Conservation (phyloP, 2,888 invertebrate genomes). For the Dynastes maya region DNA sequence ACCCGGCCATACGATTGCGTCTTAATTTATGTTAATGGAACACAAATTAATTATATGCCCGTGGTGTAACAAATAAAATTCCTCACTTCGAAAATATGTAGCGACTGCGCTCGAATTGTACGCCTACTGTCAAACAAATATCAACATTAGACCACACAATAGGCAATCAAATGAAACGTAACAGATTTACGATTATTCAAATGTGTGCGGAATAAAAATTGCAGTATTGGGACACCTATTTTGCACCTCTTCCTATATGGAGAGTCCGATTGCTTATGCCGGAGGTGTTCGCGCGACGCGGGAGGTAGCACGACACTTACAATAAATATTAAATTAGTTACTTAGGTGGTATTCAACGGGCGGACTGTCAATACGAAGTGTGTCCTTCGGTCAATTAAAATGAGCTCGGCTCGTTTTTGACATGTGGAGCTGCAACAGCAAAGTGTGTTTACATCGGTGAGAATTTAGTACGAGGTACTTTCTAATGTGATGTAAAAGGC, state of each 20-base stretch:
- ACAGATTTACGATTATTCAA: conserved; percentile 65
- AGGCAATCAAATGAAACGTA: conserved; percentile 60
- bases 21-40: conserved; percentile 49
- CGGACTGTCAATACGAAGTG: conserved; percentile 40
- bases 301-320: conserved; percentile 61
- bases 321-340: conserved; percentile 59
- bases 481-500: conserved; percentile 7
- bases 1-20: conserved; percentile 11
- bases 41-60: conserved; percentile 49
- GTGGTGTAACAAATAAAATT: conserved; percentile 47
- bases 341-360: conserved; percentile 55
- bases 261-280: conserved; percentile 59
- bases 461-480: conserved; percentile 25
- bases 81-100: conserved; percentile 49
- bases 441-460: conserved; percentile 10
- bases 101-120: conserved; percentile 52
- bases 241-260: conserved; percentile 58
- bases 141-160: conserved; percentile 64
- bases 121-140: conserved; percentile 62
- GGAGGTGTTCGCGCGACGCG: conserved; percentile 58
- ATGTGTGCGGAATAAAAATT: conserved; percentile 66
- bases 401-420: conserved; percentile 33
- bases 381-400: conserved; percentile 45
- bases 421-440: conserved; percentile 24
- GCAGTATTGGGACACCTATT: conserved; percentile 65